A percentile compares a stretch with the other conserved stretches of the same genome.
Conservation (phyloP, 1,140 invertebrate species). For the Drosophila tsacasi region DNA sequence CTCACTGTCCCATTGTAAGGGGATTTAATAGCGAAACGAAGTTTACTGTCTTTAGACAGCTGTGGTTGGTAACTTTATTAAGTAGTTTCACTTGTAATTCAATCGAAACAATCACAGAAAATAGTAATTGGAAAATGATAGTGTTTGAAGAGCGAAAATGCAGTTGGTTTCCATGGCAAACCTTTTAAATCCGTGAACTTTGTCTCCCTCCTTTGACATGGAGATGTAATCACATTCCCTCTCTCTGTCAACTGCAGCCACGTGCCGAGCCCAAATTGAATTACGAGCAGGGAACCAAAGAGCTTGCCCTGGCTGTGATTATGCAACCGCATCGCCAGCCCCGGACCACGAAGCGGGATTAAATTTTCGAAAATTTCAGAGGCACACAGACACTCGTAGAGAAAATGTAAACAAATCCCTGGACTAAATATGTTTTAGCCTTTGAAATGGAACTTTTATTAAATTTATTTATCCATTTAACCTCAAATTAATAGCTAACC, state of each 20-base stretch:
- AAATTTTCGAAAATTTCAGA: constrained; percentile 4
- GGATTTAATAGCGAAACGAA: not conserved
- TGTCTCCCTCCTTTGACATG: not conserved
- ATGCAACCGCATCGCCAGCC: constrained; percentile 13
- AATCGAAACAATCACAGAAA: not conserved
- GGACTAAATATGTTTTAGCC: not conserved
- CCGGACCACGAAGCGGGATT: not conserved
- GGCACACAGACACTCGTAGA: not conserved
- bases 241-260: not conserved
- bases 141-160: too few relatives aligned
- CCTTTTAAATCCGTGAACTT: not conserved
- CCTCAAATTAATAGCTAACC: not conserved
- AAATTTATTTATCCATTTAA: not conserved
- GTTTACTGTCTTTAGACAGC: not conserved
- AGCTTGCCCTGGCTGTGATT: constrained; percentile 9
- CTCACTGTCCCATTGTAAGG: too few relatives aligned
- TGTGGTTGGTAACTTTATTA: not conserved
- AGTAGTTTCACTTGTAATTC: not conserved
- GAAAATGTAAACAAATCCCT: not conserved
- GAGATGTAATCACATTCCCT: not conserved
- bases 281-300: constrained; percentile 7
- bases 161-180: not conserved
- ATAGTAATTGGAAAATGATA: not conserved
- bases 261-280: constrained; percentile 12
- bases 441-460: not conserved